phyloP scores from a whole-genome alignment of 1,140 invertebrate species.

The Yoshiicerus persimilis region DNA sequence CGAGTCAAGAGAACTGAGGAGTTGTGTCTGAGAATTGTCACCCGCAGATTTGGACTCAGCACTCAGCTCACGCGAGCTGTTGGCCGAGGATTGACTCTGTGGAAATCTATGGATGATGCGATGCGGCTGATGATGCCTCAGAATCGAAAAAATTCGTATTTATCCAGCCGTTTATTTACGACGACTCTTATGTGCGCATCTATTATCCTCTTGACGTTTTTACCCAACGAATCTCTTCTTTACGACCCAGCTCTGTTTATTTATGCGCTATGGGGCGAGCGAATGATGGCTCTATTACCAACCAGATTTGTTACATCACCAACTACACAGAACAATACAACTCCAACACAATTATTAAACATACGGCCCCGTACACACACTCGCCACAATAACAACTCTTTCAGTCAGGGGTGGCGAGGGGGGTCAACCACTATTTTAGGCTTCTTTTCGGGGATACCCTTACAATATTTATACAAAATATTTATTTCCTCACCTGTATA shows the following conservation, averaged over 20 bases:
- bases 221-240: slow-evolving; percentile 21
- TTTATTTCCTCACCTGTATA: no score
- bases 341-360: no score
- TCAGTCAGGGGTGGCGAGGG: no score
- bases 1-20: background rate
- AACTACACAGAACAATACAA: no score
- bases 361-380: background rate
- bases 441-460: no score
- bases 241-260: slow-evolving; percentile 25
- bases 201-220: slow-evolving; percentile 29
- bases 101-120: background rate
- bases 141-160: slow-evolving; percentile 31
- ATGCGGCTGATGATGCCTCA: background rate
- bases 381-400: background rate
- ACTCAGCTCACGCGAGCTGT: slow-evolving; percentile 10
- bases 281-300: slow-evolving; percentile 26
- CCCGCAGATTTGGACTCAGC: slow-evolving; percentile 23
- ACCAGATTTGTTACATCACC: slow-evolving; percentile 17
- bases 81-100: no score
- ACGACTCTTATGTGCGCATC: slow-evolving; percentile 29
- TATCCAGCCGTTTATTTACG: slow-evolving; percentile 34
- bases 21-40: background rate
- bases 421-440: no score
- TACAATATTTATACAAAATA: no score
- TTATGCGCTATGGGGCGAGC: slow-evolving; percentile 23